These are phyloP conservation scores for Lordiphosa fenestrarum DNA, from an alignment of 2,888 invertebrate species.

Conservation along the genomic window DNA sequence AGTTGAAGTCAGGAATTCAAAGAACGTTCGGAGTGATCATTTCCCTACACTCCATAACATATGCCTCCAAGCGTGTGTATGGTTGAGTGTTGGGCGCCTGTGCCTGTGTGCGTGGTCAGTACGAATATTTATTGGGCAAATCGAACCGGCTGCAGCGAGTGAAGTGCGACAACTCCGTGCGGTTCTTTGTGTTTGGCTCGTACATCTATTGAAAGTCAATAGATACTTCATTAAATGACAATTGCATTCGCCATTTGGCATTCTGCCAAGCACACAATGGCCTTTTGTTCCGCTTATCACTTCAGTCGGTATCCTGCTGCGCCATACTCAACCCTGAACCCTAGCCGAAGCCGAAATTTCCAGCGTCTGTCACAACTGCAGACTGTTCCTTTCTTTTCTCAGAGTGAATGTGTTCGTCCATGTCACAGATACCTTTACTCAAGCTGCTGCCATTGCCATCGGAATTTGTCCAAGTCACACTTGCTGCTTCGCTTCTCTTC, in stretches of 20 bases:
- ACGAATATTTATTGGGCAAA: constrained; percentile 3
- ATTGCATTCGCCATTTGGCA: constrained; percentile 38
- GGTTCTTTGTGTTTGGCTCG: constrained; percentile 6
- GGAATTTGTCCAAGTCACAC: too few species aligned
- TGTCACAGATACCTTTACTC: too few species aligned
- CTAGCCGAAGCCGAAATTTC: not conserved
- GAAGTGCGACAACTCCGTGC: constrained; percentile 6
- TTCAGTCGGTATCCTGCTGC: constrained; percentile 27
- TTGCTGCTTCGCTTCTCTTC: too few species aligned
- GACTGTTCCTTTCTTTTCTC: not conserved
- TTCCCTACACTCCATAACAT: constrained; percentile 1
- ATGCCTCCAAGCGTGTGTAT: not conserved
- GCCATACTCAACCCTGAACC: constrained; percentile 4
- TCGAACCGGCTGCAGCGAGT: not conserved
- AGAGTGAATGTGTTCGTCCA: too few species aligned
- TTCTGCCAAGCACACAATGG: constrained; percentile 25
- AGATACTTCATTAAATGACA: constrained; percentile 55
- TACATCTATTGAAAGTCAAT: constrained; percentile 37
- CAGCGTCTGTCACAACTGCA: constrained; percentile 3
- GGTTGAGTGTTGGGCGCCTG: not conserved
- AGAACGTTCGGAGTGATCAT: constrained; percentile 2
- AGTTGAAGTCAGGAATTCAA: not conserved
- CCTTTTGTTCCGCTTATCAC: constrained; percentile 27
- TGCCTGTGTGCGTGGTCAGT: not conserved
- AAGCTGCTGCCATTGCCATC: too few species aligned